Base-by-base conservation (phyloP, 2,888 invertebrate species). In the Graphium colonna region DNA sequence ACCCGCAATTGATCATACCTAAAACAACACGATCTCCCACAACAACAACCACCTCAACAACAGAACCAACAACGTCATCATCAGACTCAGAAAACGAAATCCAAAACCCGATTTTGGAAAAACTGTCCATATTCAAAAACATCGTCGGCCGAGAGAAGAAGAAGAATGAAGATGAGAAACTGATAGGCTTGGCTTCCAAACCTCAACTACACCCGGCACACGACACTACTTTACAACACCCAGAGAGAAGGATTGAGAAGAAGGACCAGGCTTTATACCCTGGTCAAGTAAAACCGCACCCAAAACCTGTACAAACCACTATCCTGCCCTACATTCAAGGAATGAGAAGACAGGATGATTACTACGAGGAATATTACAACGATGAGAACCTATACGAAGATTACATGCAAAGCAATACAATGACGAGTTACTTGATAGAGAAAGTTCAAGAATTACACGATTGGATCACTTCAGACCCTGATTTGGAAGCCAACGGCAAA, bases 361-460 rank as follows among this genome's bases (percentile, higher is more conserved):
- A 80, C 17, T 82, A 89, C 4, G 83, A 87, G 5, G 84, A 87
- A 53, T 86, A 75, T 33, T 78, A 89, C 55, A 81, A 84, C 7
- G 88, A 90, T 47, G 80, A 86, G 0, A 82, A 84, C 33, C 51
- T 87, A 0, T 90, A 89, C 49, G 83, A 89, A n/a, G 89, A 90
- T 57, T 90, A 90, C 18, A 80, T 89, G 68, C 80, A 88, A 52
- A 87, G 84, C 3, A 87, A 86, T 16, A 76, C 88, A 0, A 80
- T 91, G 82, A 83, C 87, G 0, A 82, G 75, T 50, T 91, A 90
- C 49, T 61, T 91, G 0, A 88, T 91, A 45, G 90, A 90, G 53
- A 87, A 91, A 50, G 79, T 91, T 0, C 90, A 90, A 54, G 91
- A 91, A 1, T 57, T 91, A 0, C 87, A 91, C 54, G 88, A 90